Conservation (phyloP, 1,140 invertebrate species). For the Elymnias hypermnestra region DNA sequence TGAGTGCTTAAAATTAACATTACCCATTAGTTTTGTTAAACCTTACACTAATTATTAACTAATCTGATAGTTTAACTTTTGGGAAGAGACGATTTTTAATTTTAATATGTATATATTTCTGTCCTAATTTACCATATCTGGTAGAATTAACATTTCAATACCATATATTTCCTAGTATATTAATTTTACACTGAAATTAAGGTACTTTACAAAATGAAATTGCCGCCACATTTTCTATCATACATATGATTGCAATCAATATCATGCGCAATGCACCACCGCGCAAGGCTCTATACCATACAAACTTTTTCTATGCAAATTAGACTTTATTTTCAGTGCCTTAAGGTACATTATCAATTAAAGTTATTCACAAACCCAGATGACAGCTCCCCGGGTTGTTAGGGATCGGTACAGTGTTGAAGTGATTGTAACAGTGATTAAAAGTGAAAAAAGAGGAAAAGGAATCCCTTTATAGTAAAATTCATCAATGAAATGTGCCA, state of each 20-base stretch:
- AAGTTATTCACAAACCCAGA: slow-evolving; percentile 28
- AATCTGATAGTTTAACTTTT: too few species aligned
- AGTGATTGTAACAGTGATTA: slow-evolving; percentile 35
- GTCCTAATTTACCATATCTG: too few species aligned
- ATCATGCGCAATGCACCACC: slow-evolving; percentile 68
- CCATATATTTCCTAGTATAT: too few species aligned
- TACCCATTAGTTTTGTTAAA: too few species aligned
- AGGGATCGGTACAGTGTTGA: slow-evolving; percentile 44
- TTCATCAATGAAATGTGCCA: slow-evolving; percentile 16
- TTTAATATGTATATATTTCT: too few species aligned
- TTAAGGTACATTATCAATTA: slow-evolving; percentile 14
- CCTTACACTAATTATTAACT: too few species aligned
- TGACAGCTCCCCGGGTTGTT: slow-evolving; percentile 53
- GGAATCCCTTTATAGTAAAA: slow-evolving; percentile 21
- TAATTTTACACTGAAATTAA: too few species aligned
- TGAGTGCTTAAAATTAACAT: too few species aligned
- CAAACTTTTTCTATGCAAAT: slow-evolving; percentile 6
- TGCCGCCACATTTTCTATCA: slow-evolving; percentile 58
- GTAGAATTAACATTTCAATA: too few species aligned
- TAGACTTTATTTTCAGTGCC: slow-evolving; percentile 15
- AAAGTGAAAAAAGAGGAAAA: slow-evolving; percentile 29
- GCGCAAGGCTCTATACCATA: slow-evolving; percentile 57
- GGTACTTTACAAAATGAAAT: slow-evolving; percentile 25
- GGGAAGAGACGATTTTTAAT: too few species aligned
- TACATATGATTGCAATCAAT: slow-evolving; percentile 71